Conservation (phyloP, 2,888 invertebrate species). For the Watsonalla binaria region DNA sequence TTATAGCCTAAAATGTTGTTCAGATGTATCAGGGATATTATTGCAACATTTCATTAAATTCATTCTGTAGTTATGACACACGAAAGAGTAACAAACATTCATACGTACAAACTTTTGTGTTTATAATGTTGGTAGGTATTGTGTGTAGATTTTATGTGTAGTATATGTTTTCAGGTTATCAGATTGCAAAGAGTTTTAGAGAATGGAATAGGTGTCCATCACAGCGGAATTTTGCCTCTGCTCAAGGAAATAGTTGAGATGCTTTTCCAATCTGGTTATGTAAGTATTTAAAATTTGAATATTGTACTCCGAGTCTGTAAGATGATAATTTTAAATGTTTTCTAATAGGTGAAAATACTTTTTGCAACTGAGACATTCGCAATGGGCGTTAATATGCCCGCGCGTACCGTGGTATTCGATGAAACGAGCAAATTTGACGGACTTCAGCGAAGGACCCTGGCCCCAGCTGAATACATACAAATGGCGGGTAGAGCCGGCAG, state of each 20-base stretch:
- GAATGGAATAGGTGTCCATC: conserved; percentile 97
- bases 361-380: conserved; percentile 99
- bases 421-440: conserved; percentile 96
- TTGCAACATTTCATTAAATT: too few species aligned
- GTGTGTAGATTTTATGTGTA: too few species aligned
- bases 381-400: conserved; percentile 99
- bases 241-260: conserved; percentile 99
- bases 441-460: conserved; percentile 83
- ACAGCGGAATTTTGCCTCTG: conserved; percentile 98
- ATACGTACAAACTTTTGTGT: too few species aligned
- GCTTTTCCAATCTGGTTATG: conserved; percentile 94
- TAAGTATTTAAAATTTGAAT: conserved; percentile 75
- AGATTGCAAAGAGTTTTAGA: conserved; percentile 69
- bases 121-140: too few species aligned
- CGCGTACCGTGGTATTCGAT: conserved; percentile 98
- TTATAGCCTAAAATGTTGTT: too few species aligned
- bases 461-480: conserved; percentile 97
- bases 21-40: too few species aligned
- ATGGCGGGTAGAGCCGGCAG: conserved; percentile 99
- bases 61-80: too few species aligned
- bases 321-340: not conserved
- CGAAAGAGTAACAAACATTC: too few species aligned
- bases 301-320: not conserved
- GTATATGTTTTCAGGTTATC: conserved; percentile 62
- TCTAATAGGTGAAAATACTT: conserved; percentile 82